A percentile compares a stretch with the other conserved stretches of the same genome.
phyloP scores from a whole-genome alignment of 1,140 invertebrate species.

The Drosophila ficusphila region DNA sequence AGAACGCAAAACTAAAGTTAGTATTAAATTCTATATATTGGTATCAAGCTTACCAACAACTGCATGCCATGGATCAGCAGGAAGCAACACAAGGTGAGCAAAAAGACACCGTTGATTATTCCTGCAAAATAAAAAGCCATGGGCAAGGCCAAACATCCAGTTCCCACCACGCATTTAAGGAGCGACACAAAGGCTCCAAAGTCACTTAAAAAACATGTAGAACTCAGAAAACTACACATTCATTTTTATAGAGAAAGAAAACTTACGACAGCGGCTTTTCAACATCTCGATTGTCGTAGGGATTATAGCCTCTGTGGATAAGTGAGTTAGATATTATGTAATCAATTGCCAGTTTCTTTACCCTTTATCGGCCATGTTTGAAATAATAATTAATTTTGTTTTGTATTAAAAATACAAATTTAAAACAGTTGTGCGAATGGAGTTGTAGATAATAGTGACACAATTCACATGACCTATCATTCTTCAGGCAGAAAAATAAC shows the following conservation, averaged over 20 bases:
- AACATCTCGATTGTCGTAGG: slow-evolving; percentile 38
- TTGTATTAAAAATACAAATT: background rate
- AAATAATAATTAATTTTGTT: background rate
- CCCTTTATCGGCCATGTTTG: slow-evolving; percentile 11
- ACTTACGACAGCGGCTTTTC: slow-evolving; percentile 37
- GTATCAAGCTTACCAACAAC: slow-evolving; percentile 34
- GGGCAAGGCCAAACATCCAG: slow-evolving; percentile 44
- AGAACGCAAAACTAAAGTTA: too few relatives aligned
- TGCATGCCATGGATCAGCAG: slow-evolving; percentile 46
- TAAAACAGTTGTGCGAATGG: too few relatives aligned
- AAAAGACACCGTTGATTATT: slow-evolving; percentile 1
- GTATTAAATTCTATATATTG: too few relatives aligned
- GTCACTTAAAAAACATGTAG: background rate
- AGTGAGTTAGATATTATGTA: background rate
- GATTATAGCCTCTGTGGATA: slow-evolving; percentile 16
- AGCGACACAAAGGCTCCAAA: slow-evolving; percentile 20
- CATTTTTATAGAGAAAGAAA: too few relatives aligned
- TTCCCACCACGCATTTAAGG: slow-evolving; percentile 41
- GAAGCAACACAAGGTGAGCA: background rate
- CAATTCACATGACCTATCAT: too few relatives aligned
- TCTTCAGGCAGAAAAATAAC: too few relatives aligned
- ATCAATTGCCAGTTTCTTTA: background rate
- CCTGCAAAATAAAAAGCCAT: slow-evolving; percentile 34
- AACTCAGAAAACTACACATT: too few relatives aligned
- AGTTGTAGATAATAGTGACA: too few relatives aligned